phyloP scores from a whole-genome alignment of 2,113 vertebrate species.

The Coreoperca whiteheadi region DNA sequence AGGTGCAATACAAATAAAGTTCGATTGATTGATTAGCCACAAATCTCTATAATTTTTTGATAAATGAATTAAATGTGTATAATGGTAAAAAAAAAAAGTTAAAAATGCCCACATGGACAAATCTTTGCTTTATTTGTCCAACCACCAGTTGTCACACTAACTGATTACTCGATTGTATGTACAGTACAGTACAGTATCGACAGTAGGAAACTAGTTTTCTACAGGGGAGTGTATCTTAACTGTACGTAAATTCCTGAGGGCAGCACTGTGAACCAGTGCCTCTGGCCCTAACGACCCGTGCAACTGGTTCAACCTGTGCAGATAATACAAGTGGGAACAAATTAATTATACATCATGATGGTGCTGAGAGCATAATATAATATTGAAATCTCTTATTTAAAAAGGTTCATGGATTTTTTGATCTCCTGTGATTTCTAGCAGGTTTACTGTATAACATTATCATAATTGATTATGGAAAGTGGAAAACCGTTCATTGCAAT shows the following conservation, averaged over 20 bases:
- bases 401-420: too few relatives aligned
- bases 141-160: background rate
- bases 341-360: rapidly evolving
- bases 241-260: background rate
- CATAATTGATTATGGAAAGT: too few relatives aligned
- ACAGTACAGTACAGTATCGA: background rate
- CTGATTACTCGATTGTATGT: background rate
- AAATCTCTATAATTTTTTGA: background rate
- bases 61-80: background rate
- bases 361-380: background rate
- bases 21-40: background rate
- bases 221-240: background rate
- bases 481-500: too few relatives aligned
- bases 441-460: too few relatives aligned
- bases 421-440: too few relatives aligned
- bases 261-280: background rate
- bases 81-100: background rate
- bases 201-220: background rate
- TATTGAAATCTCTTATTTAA: too few relatives aligned
- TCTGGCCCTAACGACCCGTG: background rate
- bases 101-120: background rate
- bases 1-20: too few relatives aligned
- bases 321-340: background rate
- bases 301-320: constrained; percentile 14
- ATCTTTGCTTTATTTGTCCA: background rate